Evolutionary conservation across 1,140 invertebrate species (phyloP).

Genomic region (Musca domestica): DNA sequence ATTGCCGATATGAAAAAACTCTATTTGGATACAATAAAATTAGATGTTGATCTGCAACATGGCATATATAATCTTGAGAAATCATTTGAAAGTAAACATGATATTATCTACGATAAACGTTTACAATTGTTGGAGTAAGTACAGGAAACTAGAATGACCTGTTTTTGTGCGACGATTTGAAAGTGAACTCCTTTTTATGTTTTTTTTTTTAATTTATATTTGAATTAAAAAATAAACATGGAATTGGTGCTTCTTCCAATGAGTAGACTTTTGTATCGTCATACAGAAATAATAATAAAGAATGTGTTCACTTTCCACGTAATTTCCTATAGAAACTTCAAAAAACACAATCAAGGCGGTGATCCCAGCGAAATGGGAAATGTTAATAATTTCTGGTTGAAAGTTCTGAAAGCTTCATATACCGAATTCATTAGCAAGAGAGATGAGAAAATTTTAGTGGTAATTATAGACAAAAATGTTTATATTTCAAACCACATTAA

Average conservation of each 20-base stretch:
- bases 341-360: conserved; percentile 23
- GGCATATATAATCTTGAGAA: conserved; percentile 85
- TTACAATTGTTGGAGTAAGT: conserved; percentile 43
- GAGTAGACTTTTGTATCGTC: too few species aligned
- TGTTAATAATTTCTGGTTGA: conserved; percentile 88
- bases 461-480: conserved; percentile 24
- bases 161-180: too few species aligned
- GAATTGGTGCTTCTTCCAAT: too few species aligned
- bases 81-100: conserved; percentile 64
- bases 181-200: too few species aligned
- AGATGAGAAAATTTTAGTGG: conserved; percentile 81
- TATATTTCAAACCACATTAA: background rate
- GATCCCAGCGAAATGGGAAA: conserved; percentile 55
- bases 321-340: conserved; percentile 21
- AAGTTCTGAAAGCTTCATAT: conserved; percentile 79
- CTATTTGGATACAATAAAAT: conserved; percentile 73
- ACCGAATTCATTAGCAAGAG: conserved; percentile 71
- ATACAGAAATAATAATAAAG: too few species aligned
- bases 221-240: too few species aligned
- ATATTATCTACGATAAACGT: conserved; percentile 46
- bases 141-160: background rate
- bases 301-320: background rate
- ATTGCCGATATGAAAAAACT: conserved; percentile 85
- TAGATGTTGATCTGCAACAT: conserved; percentile 85
- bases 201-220: too few species aligned